These are phyloP conservation scores for Pitta sordida DNA, from an alignment of 2,113 vertebrate genomes.

Conservation along the genomic window DNA sequence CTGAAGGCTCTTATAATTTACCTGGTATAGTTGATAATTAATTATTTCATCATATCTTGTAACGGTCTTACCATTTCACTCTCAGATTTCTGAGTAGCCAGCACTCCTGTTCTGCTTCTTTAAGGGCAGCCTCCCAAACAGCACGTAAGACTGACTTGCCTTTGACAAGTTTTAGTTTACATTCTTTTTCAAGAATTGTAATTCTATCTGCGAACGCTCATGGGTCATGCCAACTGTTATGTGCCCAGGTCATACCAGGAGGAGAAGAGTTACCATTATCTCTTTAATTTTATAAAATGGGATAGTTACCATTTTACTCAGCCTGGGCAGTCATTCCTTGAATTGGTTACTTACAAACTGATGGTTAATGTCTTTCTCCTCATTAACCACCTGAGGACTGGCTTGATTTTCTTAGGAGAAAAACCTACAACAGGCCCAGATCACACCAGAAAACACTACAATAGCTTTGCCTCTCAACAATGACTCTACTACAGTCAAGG, in stretches of 20 bases:
- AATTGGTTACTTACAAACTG: background rate
- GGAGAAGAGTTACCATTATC: background rate
- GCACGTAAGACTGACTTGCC: background rate
- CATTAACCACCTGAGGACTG: background rate
- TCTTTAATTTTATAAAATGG: background rate
- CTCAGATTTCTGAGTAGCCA: background rate
- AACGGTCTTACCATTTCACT: background rate
- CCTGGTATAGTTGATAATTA: background rate
- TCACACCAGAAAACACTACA: background rate
- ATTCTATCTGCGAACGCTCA: background rate
- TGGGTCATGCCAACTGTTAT: background rate
- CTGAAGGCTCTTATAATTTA: background rate
- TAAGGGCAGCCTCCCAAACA: background rate
- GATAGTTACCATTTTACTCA: background rate
- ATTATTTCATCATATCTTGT: background rate
- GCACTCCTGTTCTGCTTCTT: background rate
- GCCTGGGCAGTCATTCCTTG: background rate
- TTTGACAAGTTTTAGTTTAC: background rate
- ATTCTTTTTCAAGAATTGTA: background rate
- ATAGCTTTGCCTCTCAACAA: background rate
- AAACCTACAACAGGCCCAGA: background rate
- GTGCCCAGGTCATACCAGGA: background rate
- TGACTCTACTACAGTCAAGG: too few relatives aligned
- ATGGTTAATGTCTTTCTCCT: background rate
- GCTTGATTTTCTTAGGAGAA: background rate